These are phyloP conservation scores for Rhinichthys klamathensis DNA, from an alignment of 2,113 vertebrate genomes.

Conservation along the genomic window DNA sequence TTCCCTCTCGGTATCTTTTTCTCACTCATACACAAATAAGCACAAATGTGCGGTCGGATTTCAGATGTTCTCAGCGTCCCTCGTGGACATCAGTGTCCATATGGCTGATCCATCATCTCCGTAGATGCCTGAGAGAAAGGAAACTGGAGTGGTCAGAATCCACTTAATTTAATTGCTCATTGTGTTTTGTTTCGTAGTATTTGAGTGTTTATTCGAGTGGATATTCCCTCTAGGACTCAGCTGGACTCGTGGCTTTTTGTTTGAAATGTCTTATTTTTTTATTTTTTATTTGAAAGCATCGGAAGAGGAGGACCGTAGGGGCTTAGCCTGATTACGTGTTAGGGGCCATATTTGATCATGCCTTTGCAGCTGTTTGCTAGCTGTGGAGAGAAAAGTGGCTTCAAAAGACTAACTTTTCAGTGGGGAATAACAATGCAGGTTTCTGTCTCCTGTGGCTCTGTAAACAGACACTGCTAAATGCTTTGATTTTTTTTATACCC, in stretches of 20 bases:
- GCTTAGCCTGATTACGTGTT: constrained; percentile 39
- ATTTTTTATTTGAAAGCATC: constrained; percentile 22
- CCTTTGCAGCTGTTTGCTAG: constrained; percentile 52
- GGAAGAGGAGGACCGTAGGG: not conserved
- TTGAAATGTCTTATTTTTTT: constrained; percentile 14
- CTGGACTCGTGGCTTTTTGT: constrained; percentile 30
- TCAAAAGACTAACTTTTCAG: not conserved
- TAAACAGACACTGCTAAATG: not conserved
- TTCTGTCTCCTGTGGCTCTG: not conserved
- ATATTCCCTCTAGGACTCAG: constrained; percentile 38
- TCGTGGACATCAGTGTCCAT: constrained; percentile 31
- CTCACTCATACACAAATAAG: not conserved
- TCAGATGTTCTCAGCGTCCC: constrained; percentile 25
- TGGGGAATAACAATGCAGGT: constrained; percentile 6
- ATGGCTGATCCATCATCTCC: not conserved
- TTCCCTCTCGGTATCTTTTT: not conserved
- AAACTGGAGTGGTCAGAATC: constrained; percentile 35
- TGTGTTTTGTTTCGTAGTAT: constrained; percentile 35
- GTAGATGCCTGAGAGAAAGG: not conserved
- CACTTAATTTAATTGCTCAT: constrained; percentile 46
- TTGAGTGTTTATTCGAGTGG: constrained; percentile 38
- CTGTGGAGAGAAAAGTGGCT: constrained; percentile 36
- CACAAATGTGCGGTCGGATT: not conserved
- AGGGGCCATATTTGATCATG: constrained; percentile 34
- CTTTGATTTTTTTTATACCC: constrained; percentile 10